These are phyloP conservation scores for Nipponacmea schrenckii DNA, from an alignment of 2,888 invertebrate genomes.

Conservation along the genomic window DNA sequence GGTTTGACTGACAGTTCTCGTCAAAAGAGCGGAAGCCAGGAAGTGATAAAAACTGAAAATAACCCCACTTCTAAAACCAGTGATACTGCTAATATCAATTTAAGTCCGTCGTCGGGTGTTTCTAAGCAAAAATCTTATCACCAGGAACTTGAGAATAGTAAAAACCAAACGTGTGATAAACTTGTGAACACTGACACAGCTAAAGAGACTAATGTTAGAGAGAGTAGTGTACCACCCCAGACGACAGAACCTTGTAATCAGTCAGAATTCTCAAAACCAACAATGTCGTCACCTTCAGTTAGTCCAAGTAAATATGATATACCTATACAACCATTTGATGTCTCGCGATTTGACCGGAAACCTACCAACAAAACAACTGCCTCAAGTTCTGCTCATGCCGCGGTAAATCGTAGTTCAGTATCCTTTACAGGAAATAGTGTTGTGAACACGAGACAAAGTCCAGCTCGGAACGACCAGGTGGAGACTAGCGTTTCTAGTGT, in stretches of 20 bases:
- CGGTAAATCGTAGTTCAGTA: not conserved
- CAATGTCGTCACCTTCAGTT: not conserved
- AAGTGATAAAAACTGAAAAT: slow-evolving; percentile 29
- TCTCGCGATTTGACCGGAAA: not conserved
- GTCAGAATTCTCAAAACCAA: not conserved
- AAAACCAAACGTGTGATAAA: not conserved
- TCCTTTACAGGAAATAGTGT: not conserved
- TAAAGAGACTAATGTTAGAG: not conserved
- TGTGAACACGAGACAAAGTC: not conserved
- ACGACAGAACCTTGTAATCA: not conserved
- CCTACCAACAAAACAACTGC: not conserved
- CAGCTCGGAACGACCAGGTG: not conserved
- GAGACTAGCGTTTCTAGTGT: not conserved
- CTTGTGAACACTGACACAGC: not conserved
- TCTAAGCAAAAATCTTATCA: not conserved
- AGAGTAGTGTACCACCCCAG: not conserved
- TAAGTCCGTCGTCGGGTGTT: not conserved
- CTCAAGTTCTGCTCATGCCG: not conserved
- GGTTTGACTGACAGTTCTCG: slow-evolving; percentile 25
- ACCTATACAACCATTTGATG: not conserved
- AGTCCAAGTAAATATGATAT: not conserved
- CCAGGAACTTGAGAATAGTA: not conserved
- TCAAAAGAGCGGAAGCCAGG: slow-evolving; percentile 49
- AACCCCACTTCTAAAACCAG: slow-evolving; percentile 20
- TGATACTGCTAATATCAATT: slow-evolving; percentile 15